A percentile compares a stretch with the other conserved stretches of the same genome.
Evolutionary conservation across 2,797 vertebrate genomes (phyloP).

Genomic region (Alfaro cultratus): DNA sequence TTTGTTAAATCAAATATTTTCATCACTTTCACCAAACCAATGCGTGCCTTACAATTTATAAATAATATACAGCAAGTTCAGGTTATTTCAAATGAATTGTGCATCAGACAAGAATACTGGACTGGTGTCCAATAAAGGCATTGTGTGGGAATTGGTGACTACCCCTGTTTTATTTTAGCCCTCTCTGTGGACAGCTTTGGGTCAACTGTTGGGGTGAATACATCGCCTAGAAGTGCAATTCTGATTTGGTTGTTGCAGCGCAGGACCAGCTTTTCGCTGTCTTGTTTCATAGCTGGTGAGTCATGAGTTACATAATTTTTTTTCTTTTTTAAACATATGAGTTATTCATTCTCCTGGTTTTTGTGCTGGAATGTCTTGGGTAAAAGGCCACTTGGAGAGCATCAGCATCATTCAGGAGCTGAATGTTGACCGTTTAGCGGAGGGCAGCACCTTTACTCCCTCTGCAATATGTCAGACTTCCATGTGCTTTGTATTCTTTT

Average conservation of each 20-base stretch:
- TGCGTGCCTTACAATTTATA: not conserved
- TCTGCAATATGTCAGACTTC: constrained; percentile 31
- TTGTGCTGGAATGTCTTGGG: constrained; percentile 31
- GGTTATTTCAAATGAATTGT: not conserved
- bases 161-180: constrained; percentile 25
- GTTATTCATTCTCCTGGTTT: constrained; percentile 71
- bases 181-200: constrained; percentile 26
- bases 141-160: constrained; percentile 34
- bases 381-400: constrained; percentile 43
- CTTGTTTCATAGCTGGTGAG: constrained; percentile 71
- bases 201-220: constrained; percentile 40
- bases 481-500: constrained; percentile 18
- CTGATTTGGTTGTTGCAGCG: constrained; percentile 49
- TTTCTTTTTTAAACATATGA: constrained; percentile 69
- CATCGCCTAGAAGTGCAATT: constrained; percentile 28
- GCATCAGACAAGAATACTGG: constrained; percentile 31
- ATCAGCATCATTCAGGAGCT: constrained; percentile 31
- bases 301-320: constrained; percentile 80
- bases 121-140: constrained; percentile 27
- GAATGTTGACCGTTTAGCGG: not conserved
- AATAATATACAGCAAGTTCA: constrained; percentile 7
- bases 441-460: constrained; percentile 32
- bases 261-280: constrained; percentile 48
- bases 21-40: not conserved
- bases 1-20: constrained; percentile 4